Evolutionary conservation across 2,888 invertebrate species (phyloP).

Genomic region (Malacosoma neustria): DNA sequence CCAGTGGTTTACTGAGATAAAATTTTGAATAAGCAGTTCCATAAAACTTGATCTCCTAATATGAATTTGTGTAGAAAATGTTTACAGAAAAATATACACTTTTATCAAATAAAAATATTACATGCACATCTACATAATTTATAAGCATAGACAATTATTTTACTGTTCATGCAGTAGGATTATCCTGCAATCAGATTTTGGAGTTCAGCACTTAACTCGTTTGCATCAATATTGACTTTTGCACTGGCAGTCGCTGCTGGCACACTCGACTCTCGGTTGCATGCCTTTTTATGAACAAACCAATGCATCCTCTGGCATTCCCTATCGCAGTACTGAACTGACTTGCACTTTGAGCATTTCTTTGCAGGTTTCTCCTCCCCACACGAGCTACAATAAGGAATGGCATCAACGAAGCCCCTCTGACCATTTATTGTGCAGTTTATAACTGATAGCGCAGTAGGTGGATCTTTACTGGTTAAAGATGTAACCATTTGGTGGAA

Average conservation of each 20-base stretch:
- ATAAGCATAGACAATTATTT: no score
- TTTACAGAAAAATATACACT: no score
- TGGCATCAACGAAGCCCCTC: conserved; percentile 82
- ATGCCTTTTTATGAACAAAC: conserved; percentile 92
- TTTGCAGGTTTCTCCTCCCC: conserved; percentile 92
- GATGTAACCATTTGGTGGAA: conserved; percentile 90
- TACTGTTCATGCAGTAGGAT: no score
- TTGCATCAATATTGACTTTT: conserved; percentile 49
- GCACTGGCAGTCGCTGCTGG: conserved; percentile 31
- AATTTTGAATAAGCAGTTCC: no score
- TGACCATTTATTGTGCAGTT: conserved; percentile 91
- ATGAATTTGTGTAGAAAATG: no score
- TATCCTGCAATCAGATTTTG: conserved; percentile 67
- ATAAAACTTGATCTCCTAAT: no score
- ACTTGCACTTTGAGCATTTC: conserved; percentile 96
- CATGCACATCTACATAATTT: no score
- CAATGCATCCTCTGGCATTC: conserved; percentile 96
- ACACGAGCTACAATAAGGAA: conserved; percentile 86
- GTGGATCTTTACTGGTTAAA: conserved; percentile 83
- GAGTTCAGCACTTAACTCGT: conserved; percentile 65
- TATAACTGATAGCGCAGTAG: conserved; percentile 81
- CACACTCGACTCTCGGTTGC: conserved; percentile 77
- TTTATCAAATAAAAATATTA: no score
- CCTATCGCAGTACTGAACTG: conserved; percentile 93
- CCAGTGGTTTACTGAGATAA: no score